phyloP scores from a whole-genome alignment of 2,888 invertebrate species.

The Megamerina dolium region DNA sequence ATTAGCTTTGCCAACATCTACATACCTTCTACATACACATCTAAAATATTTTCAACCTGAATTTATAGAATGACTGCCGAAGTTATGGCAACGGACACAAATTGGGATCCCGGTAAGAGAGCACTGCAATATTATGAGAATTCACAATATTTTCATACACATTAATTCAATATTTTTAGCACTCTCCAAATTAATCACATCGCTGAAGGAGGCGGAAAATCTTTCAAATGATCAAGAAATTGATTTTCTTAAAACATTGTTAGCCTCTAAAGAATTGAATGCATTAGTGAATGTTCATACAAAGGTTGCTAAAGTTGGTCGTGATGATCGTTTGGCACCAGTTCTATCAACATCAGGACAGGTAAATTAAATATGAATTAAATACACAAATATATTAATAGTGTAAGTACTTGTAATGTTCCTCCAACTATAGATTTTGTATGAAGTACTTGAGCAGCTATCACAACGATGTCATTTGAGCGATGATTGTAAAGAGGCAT shows the following conservation, averaged over 20 bases:
- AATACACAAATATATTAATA: background rate
- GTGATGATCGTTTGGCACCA: conserved; percentile 79
- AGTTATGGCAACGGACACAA: conserved; percentile 49
- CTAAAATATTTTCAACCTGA: no score
- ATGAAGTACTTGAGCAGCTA: conserved; percentile 75
- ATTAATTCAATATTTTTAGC: conserved; percentile 60
- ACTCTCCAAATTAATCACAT: conserved; percentile 70
- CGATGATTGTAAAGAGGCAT: conserved; percentile 74
- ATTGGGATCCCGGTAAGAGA: conserved; percentile 49
- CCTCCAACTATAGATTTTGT: conserved; percentile 54
- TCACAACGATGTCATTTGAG: conserved; percentile 60
- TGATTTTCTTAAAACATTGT: conserved; percentile 73
- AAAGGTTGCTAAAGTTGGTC: conserved; percentile 75
- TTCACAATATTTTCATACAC: no score
- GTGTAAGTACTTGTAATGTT: background rate
- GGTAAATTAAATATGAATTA: conserved; percentile 42
- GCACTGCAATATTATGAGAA: background rate
- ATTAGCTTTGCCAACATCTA: no score
- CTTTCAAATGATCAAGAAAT: conserved; percentile 78
- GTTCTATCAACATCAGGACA: conserved; percentile 80
- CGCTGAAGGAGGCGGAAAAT: conserved; percentile 74
- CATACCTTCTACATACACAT: no score
- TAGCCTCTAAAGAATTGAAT: conserved; percentile 82
- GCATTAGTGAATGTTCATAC: conserved; percentile 88
- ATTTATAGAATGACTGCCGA: conserved; percentile 48